Evolutionary conservation across 2,797 vertebrate species (phyloP).

Genomic region (Anguilla pacifica): DNA sequence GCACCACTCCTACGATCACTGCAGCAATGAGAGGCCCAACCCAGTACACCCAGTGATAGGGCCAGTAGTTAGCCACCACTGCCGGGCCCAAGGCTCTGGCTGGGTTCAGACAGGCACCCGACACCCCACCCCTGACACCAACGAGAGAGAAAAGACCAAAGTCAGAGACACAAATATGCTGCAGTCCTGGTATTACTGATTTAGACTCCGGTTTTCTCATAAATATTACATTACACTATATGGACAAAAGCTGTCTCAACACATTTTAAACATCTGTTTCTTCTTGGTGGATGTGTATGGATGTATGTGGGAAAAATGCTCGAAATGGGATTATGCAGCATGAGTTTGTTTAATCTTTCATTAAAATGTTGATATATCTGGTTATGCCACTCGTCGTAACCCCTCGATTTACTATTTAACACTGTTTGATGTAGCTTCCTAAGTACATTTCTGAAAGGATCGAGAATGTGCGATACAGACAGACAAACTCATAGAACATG

Average conservation of each 20-base stretch:
- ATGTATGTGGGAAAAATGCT: background rate
- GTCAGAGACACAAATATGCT: background rate
- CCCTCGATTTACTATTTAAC: background rate
- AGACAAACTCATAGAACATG: background rate
- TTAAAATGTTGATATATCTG: background rate
- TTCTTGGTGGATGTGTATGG: background rate
- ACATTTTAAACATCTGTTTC: background rate
- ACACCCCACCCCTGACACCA: slow-evolving; percentile 59
- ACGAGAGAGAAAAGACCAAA: background rate
- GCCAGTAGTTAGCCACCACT: slow-evolving; percentile 65
- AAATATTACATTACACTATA: background rate
- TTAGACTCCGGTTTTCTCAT: background rate
- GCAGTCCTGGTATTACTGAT: background rate
- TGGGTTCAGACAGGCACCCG: slow-evolving; percentile 77
- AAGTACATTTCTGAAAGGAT: too few relatives aligned
- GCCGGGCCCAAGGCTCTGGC: slow-evolving; percentile 74
- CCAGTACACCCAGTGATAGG: slow-evolving; percentile 79
- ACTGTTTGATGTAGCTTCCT: too few relatives aligned
- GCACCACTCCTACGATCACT: slow-evolving; percentile 48
- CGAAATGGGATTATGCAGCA: background rate
- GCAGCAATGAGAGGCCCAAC: slow-evolving; percentile 64
- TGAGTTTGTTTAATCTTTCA: background rate
- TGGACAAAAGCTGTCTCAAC: too few relatives aligned
- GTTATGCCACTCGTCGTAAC: background rate
- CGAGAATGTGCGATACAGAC: background rate